Evolutionary conservation across 2,113 vertebrate species (phyloP).

Genomic region (Uria aalge): DNA sequence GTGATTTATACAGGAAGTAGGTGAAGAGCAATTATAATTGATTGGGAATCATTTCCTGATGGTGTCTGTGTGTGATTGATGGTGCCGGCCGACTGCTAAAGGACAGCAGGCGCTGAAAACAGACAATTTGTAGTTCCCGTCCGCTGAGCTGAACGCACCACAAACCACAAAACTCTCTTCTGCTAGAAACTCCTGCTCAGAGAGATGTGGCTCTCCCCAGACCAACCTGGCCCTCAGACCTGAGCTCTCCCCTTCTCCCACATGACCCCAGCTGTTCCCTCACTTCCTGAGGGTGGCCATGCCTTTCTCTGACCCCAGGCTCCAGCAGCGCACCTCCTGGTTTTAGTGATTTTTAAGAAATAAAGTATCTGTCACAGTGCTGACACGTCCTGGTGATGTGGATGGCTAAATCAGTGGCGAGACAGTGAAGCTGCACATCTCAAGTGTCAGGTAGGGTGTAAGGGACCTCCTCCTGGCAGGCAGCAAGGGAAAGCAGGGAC

Average conservation of each 20-base stretch:
- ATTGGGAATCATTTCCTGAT: conserved; percentile 71
- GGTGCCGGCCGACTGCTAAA: conserved; percentile 32
- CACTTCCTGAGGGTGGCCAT: background rate
- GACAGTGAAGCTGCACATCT: background rate
- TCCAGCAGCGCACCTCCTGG: background rate
- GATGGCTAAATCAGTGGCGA: background rate
- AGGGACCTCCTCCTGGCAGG: background rate
- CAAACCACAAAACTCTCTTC: background rate
- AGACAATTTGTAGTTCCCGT: background rate
- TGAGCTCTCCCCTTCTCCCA: background rate
- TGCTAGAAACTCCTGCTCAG: background rate
- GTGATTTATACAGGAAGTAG: conserved; percentile 69
- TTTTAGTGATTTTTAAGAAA: background rate
- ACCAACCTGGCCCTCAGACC: background rate
- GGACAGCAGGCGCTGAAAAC: conserved; percentile 16
- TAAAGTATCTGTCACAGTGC: background rate
- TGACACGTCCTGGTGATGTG: background rate
- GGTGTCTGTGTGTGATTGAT: conserved; percentile 56
- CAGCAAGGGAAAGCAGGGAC: background rate
- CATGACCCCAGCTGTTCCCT: background rate
- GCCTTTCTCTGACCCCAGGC: background rate
- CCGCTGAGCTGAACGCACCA: background rate
- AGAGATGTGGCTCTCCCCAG: background rate
- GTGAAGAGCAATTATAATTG: conserved; percentile 73
- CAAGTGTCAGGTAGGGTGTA: background rate